Evolutionary conservation across 35 echinoderm and acorn worm species (phyloP).

Genomic region (Ophiothrix spiculata): DNA sequence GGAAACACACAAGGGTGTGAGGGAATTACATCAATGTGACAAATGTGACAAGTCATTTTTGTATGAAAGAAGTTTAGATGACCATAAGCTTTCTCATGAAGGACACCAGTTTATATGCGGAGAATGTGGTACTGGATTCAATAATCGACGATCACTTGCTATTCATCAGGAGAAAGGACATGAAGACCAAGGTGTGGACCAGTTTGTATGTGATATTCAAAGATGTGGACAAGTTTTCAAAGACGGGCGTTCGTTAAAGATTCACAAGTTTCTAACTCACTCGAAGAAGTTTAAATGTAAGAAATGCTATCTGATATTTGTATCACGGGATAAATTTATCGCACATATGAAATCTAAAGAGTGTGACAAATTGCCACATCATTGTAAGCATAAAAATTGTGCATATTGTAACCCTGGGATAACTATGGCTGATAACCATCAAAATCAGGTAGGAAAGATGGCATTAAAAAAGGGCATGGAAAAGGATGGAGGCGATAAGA

Average conservation of each 20-base stretch:
- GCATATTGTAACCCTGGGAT: not conserved
- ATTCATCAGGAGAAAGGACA: not conserved
- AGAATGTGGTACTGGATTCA: not conserved
- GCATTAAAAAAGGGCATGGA: not conserved
- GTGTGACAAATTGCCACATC: not conserved
- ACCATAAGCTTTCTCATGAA: not conserved
- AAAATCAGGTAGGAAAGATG: not conserved
- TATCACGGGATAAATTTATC: not conserved
- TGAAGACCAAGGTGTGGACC: not conserved
- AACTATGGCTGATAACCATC: no score
- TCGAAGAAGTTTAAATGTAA: not conserved
- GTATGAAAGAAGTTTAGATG: not conserved
- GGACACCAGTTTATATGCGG: not conserved
- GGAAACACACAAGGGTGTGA: not conserved
- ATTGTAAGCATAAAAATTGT: not conserved
- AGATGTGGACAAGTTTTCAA: conserved; percentile 1
- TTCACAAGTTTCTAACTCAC: not conserved
- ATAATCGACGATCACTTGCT: not conserved
- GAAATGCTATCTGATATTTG: not conserved
- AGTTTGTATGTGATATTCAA: not conserved
- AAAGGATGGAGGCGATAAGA: not conserved
- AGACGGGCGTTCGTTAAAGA: not conserved
- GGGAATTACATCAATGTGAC: not conserved
- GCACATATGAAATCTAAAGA: not conserved
- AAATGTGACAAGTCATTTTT: not conserved